Base-by-base conservation (phyloP, 2,888 invertebrate species). In the Drosophila ustulata region DNA sequence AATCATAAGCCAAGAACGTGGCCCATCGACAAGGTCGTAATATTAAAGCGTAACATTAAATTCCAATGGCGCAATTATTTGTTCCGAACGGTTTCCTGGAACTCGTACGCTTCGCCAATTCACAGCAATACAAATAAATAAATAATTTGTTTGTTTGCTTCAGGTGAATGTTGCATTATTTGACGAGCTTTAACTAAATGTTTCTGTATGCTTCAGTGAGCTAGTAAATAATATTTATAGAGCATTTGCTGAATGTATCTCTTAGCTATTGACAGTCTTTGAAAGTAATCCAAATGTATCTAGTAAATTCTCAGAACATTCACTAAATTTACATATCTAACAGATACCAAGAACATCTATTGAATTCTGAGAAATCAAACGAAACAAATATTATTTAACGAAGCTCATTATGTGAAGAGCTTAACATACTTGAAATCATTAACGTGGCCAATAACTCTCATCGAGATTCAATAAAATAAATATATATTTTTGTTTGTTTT, bases 1-100 rank as follows among this genome's bases (percentile, higher is more conserved):
- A 58, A 58, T 41, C 49, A 50, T 49, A 50, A 39, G 26, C 5
- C 26, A 7, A 37, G 34, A 51, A 37, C n/a, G 39, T 37, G 51
- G 5, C 18, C 41, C 5, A 53, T 41, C 2, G 7, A 30, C 18
- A 18, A 41, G 53, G 28, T 28, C 11, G 13, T 47, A 37, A 58
- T 49, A 9, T 26, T 46, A 25, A 41, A 58, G 18, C 30, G 11
- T 3, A 49, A 39, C 28, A 23, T 47, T 47, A 18, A 47, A 47
- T 39, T 11, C 25, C 6, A 51, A 51, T 50, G 11, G 25, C 25
- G n/a, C 34, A 25, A 37, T 13, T 37, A 34, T 50, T 50, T 49
- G 11, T 11, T 32, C 2, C 2, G 8, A 34, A 34, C 7, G 11
- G n/a, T n/a, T 51, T 37, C n/a, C 34, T n/a, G 23, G 11, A n/a